Evolutionary conservation across 2,888 invertebrate genomes (phyloP).

Genomic region (Polymixis lichenea): DNA sequence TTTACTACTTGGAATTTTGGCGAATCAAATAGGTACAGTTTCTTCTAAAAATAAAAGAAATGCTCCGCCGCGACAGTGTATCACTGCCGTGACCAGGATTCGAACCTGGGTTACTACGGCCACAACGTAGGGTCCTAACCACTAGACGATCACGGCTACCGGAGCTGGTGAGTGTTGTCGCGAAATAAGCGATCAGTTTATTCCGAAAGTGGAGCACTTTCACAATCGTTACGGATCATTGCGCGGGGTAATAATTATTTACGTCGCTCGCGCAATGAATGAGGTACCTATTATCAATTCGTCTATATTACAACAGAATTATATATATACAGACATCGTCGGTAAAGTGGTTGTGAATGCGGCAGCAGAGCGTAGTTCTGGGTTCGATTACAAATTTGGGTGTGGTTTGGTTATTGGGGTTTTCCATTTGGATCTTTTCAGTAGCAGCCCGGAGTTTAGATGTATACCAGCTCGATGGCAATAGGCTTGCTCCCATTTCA

Average conservation of each 20-base stretch:
- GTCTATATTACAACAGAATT: no score
- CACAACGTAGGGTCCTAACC: conserved; percentile 95
- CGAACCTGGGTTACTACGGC: conserved; percentile 95
- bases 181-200: conserved; percentile 18
- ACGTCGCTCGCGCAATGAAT: background rate
- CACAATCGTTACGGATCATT: conserved; percentile 61
- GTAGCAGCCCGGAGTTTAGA: no score
- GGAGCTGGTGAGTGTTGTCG: conserved; percentile 67
- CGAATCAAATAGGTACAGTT: background rate
- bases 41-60: conserved; percentile 21
- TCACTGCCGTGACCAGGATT: conserved; percentile 93
- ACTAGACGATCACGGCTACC: conserved; percentile 92
- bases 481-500: no score
- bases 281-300: conserved; percentile 5
- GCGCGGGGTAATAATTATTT: conserved; percentile 9
- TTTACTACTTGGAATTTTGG: background rate
- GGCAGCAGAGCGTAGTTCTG: background rate
- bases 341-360: background rate
- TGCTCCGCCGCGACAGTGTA: conserved; percentile 76
- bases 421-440: no score
- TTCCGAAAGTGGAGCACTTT: conserved; percentile 60
- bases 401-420: no score
- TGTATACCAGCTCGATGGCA: no score
- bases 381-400: no score
- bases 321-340: background rate